Conservation (phyloP, 1,140 invertebrate genomes). For the Bombus balteatus region DNA sequence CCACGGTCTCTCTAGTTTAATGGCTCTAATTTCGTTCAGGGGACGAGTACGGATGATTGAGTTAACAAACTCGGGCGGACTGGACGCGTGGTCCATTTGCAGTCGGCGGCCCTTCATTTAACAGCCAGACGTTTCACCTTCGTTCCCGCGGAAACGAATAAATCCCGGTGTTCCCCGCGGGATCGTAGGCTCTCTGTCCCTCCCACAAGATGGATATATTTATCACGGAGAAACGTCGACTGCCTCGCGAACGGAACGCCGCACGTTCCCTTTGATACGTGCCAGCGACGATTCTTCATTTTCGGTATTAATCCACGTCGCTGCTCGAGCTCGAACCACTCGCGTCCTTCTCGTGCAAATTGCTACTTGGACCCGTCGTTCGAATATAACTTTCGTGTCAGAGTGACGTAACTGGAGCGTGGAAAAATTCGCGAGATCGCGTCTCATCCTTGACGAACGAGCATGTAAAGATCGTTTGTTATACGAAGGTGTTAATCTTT, state of each 20-base stretch:
- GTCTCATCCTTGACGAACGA: background rate
- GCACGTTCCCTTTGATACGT: background rate
- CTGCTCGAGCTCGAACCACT: background rate
- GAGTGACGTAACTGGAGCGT: background rate
- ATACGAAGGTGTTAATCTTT: background rate
- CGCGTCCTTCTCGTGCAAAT: background rate
- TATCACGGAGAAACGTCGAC: background rate
- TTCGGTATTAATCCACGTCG: slow-evolving; percentile 33
- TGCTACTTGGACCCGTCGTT: background rate
- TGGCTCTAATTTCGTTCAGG: background rate
- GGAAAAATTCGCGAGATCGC: slow-evolving; percentile 3
- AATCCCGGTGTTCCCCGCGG: slow-evolving; percentile 2
- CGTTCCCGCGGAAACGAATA: slow-evolving; percentile 30
- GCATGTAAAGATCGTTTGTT: slow-evolving; percentile 7
- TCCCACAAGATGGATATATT: slow-evolving; percentile 19
- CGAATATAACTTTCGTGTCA: background rate
- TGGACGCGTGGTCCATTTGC: slow-evolving; percentile 35
- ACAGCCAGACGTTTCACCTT: slow-evolving; percentile 29
- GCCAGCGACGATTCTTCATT: slow-evolving; percentile 37
- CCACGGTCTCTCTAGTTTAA: background rate
- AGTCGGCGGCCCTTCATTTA: slow-evolving; percentile 14
- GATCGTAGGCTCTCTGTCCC: background rate
- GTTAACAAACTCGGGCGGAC: slow-evolving; percentile 10
- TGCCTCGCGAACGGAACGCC: background rate
- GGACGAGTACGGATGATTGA: slow-evolving; percentile 8